A percentile compares a stretch with the other conserved stretches of the same genome.
phyloP scores from a whole-genome alignment of 2,888 invertebrate species.

The Rhagium mordax region DNA sequence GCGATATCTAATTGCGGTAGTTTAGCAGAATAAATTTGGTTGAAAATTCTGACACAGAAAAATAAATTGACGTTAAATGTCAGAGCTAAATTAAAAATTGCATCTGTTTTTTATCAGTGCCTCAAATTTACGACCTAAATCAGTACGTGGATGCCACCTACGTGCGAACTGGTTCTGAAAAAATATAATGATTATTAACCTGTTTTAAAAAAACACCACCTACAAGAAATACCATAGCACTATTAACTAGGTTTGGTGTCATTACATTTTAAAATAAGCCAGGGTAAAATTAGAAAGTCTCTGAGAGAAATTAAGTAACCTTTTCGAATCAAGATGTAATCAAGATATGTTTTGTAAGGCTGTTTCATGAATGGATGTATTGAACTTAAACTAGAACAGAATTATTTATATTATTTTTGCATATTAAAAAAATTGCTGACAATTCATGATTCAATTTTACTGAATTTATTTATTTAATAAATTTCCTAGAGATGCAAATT shows the following conservation, averaged over 20 bases:
- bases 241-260: constrained; percentile 13
- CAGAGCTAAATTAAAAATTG: constrained; percentile 10
- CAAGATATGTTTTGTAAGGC: not conserved
- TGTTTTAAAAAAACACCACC: constrained; percentile 16
- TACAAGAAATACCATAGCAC: not conserved
- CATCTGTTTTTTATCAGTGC: constrained; percentile 9
- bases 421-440: too few species aligned
- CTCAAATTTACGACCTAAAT: constrained; percentile 15
- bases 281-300: constrained; percentile 3
- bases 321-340: not conserved
- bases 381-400: not conserved
- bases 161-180: not conserved
- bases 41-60: too few species aligned
- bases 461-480: too few species aligned
- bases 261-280: not conserved
- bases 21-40: too few species aligned
- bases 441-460: too few species aligned
- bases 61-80: not conserved
- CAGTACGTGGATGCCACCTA: not conserved
- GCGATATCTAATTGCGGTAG: too few species aligned
- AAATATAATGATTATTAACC: constrained; percentile 8
- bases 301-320: not conserved
- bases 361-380: not conserved
- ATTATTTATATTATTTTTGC: too few species aligned
- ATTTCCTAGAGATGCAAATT: too few species aligned